Evolutionary conservation across 1,140 invertebrate genomes (phyloP).

Genomic region (Samia ricini): DNA sequence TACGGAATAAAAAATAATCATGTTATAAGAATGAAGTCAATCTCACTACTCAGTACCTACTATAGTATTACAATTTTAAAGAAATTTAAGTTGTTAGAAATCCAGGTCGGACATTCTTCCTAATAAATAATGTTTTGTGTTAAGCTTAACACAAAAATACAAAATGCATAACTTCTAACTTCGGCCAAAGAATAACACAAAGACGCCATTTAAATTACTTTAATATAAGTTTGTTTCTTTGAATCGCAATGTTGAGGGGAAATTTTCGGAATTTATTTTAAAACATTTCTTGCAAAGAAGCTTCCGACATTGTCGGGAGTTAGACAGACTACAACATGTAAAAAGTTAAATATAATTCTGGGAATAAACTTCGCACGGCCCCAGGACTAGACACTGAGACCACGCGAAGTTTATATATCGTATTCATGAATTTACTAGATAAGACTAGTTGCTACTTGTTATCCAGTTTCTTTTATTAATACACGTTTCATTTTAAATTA

Average conservation of each 20-base stretch:
- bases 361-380: slow-evolving; percentile 1
- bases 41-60: too few relatives aligned
- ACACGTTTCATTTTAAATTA: too few relatives aligned
- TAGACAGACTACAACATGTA: slow-evolving; percentile 36
- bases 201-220: slow-evolving; percentile 55
- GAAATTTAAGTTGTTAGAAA: background rate
- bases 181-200: slow-evolving; percentile 47
- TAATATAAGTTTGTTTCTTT: slow-evolving; percentile 58
- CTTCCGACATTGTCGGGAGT: slow-evolving; percentile 47
- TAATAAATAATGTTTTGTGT: slow-evolving; percentile 37
- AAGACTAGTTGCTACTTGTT: too few relatives aligned
- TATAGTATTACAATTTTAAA: too few relatives aligned
- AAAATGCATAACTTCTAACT: slow-evolving; percentile 48
- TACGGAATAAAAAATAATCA: too few relatives aligned
- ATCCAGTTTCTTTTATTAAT: too few relatives aligned
- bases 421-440: background rate
- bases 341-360: slow-evolving; percentile 41
- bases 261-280: slow-evolving; percentile 66
- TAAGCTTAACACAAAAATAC: slow-evolving; percentile 25
- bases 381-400: background rate
- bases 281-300: slow-evolving; percentile 53
- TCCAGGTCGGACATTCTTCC: slow-evolving; percentile 10
- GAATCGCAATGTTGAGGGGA: slow-evolving; percentile 50
- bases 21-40: too few relatives aligned
- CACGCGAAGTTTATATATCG: background rate